These are phyloP conservation scores for Notocelia uddmanniana DNA, from an alignment of 2,888 invertebrate species.

Conservation along the genomic window DNA sequence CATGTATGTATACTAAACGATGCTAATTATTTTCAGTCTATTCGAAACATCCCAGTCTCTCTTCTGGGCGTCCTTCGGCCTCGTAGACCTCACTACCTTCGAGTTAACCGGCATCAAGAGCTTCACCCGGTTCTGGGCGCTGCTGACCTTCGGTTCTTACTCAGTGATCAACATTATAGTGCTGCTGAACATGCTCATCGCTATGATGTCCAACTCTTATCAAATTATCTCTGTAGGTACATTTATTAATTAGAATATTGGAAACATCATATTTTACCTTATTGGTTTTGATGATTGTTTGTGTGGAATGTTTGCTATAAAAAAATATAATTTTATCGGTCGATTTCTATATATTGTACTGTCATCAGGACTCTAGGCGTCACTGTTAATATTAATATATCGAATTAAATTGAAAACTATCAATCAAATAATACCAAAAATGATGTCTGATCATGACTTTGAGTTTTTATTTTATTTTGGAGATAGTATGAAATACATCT, in stretches of 20 bases:
- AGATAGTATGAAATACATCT: too few species aligned
- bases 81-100: slow-evolving; percentile 97
- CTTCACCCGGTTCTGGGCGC: slow-evolving; percentile 98
- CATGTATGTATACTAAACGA: too few species aligned
- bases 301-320: background rate
- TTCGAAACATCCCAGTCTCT: slow-evolving; percentile 99
- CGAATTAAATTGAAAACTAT: too few species aligned
- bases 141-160: slow-evolving; percentile 98
- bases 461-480: too few species aligned
- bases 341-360: too few species aligned
- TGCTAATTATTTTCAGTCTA: slow-evolving; percentile 87
- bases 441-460: too few species aligned
- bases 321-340: background rate
- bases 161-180: slow-evolving; percentile 99
- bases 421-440: too few species aligned
- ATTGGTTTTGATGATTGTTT: background rate
- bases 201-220: slow-evolving; percentile 99
- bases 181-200: slow-evolving; percentile 98
- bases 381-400: too few species aligned
- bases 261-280: background rate
- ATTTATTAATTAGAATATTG: background rate
- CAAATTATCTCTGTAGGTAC: slow-evolving; percentile 96
- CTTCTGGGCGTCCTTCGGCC: slow-evolving; percentile 99
- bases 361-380: background rate
- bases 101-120: slow-evolving; percentile 97